phyloP scores from a whole-genome alignment of 2,113 vertebrate species.

The Propithecus coquereli region DNA sequence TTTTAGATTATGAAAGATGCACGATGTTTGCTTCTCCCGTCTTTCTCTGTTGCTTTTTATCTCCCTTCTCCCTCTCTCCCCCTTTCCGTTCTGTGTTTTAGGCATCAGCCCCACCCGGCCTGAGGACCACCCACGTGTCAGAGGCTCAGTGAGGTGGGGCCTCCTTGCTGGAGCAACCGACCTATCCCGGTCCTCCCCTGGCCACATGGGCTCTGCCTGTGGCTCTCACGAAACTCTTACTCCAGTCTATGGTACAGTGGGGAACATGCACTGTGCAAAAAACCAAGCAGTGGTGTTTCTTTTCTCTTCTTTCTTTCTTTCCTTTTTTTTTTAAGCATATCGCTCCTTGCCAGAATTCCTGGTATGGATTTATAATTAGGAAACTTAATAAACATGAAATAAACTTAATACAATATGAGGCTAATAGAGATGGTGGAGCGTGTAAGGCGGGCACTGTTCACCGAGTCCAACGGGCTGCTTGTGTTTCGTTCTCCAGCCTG shows the following conservation, averaged over 20 bases:
- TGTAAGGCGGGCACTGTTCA: fast-evolving
- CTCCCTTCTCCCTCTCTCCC: not conserved
- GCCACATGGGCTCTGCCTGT: not conserved
- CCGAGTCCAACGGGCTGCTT: fast-evolving
- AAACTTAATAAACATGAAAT: not conserved
- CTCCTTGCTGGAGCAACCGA: fast-evolving
- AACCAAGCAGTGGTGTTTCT: not conserved
- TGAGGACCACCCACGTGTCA: not conserved
- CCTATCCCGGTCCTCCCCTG: no score
- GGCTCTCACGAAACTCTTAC: not conserved
- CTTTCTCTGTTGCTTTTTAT: not conserved
- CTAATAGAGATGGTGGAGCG: fast-evolving
- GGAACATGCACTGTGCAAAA: not conserved
- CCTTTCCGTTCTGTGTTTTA: not conserved
- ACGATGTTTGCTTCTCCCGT: not conserved
- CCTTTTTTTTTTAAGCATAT: not conserved
- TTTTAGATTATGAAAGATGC: not conserved
- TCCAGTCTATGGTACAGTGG: not conserved
- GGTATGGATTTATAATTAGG: not conserved
- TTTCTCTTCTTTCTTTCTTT: not conserved
- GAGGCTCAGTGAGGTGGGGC: not conserved
- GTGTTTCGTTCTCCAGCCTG: not conserved
- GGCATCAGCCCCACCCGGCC: not conserved
- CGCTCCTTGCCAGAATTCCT: not conserved
- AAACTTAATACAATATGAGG: not conserved